These are phyloP conservation scores for Lasioglossum leucozonium DNA, from an alignment of 2,888 invertebrate species.

Conservation along the genomic window DNA sequence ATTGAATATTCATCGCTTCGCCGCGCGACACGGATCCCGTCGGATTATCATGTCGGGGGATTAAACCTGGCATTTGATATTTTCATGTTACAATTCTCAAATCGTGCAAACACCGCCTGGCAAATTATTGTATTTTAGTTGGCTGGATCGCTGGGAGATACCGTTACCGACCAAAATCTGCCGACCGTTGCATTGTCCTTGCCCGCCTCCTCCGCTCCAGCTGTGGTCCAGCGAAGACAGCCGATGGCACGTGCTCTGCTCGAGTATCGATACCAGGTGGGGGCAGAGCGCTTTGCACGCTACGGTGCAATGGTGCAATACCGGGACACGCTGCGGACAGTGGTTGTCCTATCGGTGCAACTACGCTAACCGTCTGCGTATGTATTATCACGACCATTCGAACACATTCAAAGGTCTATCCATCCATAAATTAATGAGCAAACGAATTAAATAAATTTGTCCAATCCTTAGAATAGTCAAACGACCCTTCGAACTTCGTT, in stretches of 20 bases:
- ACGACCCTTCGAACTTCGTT: not conserved
- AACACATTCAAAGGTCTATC: not conserved
- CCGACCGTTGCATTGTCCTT: conserved; percentile 55
- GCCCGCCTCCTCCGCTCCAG: conserved; percentile 75
- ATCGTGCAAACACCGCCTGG: not conserved
- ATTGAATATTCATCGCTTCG: conserved; percentile 55
- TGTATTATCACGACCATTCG: not conserved
- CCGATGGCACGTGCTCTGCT: conserved; percentile 83
- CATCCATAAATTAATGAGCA: not conserved
- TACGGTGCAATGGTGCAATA: conserved; percentile 76
- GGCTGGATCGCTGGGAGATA: conserved; percentile 1
- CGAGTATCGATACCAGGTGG: conserved; percentile 75
- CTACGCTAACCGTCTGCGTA: too few relatives aligned
- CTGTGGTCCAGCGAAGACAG: conserved; percentile 81
- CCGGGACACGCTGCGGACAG: conserved; percentile 63
- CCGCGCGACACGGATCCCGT: not conserved
- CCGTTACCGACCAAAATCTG: conserved; percentile 43
- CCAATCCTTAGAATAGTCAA: not conserved
- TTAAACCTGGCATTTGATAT: not conserved
- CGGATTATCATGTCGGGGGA: conserved; percentile 27
- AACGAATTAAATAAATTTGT: not conserved
- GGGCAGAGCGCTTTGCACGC: conserved; percentile 74
- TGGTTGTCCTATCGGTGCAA: conserved; percentile 67
- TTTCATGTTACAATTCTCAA: not conserved
- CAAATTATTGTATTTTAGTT: not conserved